Base-by-base conservation (phyloP, 2,797 vertebrate genomes). In the Centroberyx gerrardi region DNA sequence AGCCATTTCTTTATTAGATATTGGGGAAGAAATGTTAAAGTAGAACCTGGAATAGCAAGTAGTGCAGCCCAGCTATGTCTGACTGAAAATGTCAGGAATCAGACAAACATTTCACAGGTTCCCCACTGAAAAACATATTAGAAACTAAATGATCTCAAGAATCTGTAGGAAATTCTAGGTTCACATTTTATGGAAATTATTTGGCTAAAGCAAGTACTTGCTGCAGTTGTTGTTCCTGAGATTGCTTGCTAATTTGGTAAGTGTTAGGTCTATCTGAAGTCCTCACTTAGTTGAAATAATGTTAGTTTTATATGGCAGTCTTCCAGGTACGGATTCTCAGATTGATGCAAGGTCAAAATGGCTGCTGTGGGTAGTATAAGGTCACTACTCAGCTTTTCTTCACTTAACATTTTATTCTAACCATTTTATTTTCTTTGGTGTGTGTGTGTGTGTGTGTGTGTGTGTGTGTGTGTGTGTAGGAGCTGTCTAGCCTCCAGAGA, bases 401-500 rank as follows among this genome's bases (percentile, higher is more conserved):
- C 15, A 51, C 17, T 42, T 56, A 62, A 49, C 55, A 3, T 68
- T 64, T 81, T 33, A 10, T 27, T 55, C 0, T 9, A 6, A 8
- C 22, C 29, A 6, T 58, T 17, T 36, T 10, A 3, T 3, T 58
- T 14, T 46, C 33, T 22, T 22, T 22, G 22, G 63, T 17, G 31
- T 28, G 63, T 66, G 48, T 27, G 44, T 69, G 64, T 78, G 22
- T 66, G 29, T 62, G 36, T 66, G 31, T 78, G 52, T 36, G 53
- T 61, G 13, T 51, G 70, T 64, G 53, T 67, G 54, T 90, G 68
- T 76, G 69, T 74, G 48, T 73, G 48, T 74, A 98, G 98, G 91
- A 97, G 92, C 91, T 99, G 98, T 78, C 91, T 99, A 0, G 96
- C 96, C 42, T 97, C 97, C 80, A 96, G 96, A 78, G 98, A 99